These are phyloP conservation scores for Pentalonia nigronervosa DNA, from an alignment of 1,140 invertebrate species.

Conservation along the genomic window DNA sequence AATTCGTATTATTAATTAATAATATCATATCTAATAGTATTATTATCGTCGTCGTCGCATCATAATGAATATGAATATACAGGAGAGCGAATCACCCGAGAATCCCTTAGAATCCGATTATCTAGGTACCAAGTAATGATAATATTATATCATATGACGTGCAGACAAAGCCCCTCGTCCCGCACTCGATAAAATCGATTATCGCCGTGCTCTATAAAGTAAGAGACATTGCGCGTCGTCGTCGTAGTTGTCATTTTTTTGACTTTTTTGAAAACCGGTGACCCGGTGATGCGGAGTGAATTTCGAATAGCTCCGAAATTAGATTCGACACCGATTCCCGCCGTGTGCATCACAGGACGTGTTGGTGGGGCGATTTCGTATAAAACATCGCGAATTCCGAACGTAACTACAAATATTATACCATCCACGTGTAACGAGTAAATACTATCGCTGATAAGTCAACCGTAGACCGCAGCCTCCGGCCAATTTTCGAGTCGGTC, in stretches of 20 bases:
- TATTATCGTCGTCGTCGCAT: not conserved
- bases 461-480: not conserved
- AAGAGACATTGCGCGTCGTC: not conserved
- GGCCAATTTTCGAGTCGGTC: not conserved
- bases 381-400: not conserved
- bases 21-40: not conserved
- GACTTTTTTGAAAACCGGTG: not conserved
- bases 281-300: not conserved
- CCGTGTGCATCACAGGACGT: not conserved
- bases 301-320: not conserved
- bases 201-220: not conserved
- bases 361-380: not conserved
- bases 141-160: not conserved
- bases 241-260: not conserved
- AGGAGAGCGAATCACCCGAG: not conserved
- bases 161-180: not conserved
- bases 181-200: not conserved
- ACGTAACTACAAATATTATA: not conserved
- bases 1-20: slow-evolving; percentile 10
- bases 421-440: too few species aligned
- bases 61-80: not conserved
- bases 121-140: not conserved
- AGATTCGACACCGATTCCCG: not conserved
- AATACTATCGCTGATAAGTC: not conserved
- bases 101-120: slow-evolving; percentile 4